Evolutionary conservation across 2,113 vertebrate species (phyloP), one percentile per base, ranked within the genome.

Genomic region (Baryphthengus martii): DNA sequence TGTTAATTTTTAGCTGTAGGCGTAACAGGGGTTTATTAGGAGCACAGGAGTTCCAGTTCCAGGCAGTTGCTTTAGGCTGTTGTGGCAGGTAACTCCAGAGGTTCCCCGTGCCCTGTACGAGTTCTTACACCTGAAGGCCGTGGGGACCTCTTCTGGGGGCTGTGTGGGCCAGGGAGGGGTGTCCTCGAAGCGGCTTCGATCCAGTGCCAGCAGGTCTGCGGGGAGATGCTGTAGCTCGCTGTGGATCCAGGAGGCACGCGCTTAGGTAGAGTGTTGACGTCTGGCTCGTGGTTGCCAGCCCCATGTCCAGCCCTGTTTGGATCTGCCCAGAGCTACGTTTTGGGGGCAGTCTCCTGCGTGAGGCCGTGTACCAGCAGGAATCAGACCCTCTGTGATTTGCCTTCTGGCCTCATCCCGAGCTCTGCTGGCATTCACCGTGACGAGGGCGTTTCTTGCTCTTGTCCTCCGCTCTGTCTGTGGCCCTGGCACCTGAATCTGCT

Each of bases 171-270:
- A 4, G 19, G 16, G 42, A 5, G 16, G 18, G 61, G 53, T 2
- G 2, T 17, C 39, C 17, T 9, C 0, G 5, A 56, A 33, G 33
- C 66, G 14, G 45, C 20, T 13, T 37, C 9, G 58, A 49, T 33
- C 40, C 25, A 4, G 19, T 0, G 1, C 20, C 24, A 1, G 5
- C 28, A 21, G 59, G 14, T 37, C 20, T 28, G 29, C 5, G 29
- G 39, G 85, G 37, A 53, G 45, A 37, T n/a, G 40, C n/a, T 45
- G n/a, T 13, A 17, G 66, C 29, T 19, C 11, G 52, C 33, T 9
- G 0, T 1, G 8, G 58, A 11, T 21, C 6, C 44, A 6, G 33
- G 3, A 11, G 55, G 33, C 17, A 16, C 2, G 5, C 2, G 1
- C 53, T 33, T 17, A 6, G 35, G 2, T 13, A 2, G 21, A 9